A percentile compares a stretch with the other conserved stretches of the same genome.
These are phyloP conservation scores for Dromaius novaehollandiae DNA, from an alignment of 2,113 vertebrate genomes.

Conservation along the genomic window DNA sequence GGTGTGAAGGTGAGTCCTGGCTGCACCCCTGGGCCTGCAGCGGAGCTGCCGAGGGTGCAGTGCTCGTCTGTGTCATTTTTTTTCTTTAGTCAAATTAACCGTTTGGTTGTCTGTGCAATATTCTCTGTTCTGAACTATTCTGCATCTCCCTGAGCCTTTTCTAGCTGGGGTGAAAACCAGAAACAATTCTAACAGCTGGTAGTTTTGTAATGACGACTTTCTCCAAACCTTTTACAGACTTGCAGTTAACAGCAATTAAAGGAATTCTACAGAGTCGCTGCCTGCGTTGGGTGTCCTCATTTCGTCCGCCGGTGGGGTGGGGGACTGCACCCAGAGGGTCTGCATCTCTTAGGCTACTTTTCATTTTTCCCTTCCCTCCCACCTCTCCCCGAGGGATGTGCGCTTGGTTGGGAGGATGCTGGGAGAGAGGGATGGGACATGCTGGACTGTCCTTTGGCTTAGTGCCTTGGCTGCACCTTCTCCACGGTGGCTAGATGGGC, in stretches of 20 bases:
- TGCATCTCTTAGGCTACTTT: background rate
- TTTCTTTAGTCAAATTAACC: constrained; percentile 69
- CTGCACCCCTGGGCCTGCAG: background rate
- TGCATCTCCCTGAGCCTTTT: constrained; percentile 78
- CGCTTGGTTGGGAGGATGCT: no score
- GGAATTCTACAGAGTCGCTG: constrained; percentile 69
- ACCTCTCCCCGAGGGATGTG: background rate
- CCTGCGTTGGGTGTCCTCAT: background rate
- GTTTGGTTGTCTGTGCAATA: constrained; percentile 84
- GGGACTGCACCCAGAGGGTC: background rate
- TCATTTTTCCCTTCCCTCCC: background rate
- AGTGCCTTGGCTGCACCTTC: background rate
- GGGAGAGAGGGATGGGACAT: background rate
- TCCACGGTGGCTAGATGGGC: background rate
- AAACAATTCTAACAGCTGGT: constrained; percentile 78
- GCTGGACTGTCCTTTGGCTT: background rate
- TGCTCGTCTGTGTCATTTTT: constrained; percentile 61
- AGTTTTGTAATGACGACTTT: constrained; percentile 83
- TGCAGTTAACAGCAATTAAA: constrained; percentile 82
- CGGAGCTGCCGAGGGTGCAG: constrained; percentile 3
- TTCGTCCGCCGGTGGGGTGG: background rate
- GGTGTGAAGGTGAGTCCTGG: background rate
- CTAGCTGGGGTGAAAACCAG: constrained; percentile 65
- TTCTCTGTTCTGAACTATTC: constrained; percentile 81
- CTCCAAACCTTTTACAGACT: constrained; percentile 81